These are phyloP conservation scores for Oasisia sp. DNA, from an alignment of 2,888 invertebrate species.

Conservation along the genomic window DNA sequence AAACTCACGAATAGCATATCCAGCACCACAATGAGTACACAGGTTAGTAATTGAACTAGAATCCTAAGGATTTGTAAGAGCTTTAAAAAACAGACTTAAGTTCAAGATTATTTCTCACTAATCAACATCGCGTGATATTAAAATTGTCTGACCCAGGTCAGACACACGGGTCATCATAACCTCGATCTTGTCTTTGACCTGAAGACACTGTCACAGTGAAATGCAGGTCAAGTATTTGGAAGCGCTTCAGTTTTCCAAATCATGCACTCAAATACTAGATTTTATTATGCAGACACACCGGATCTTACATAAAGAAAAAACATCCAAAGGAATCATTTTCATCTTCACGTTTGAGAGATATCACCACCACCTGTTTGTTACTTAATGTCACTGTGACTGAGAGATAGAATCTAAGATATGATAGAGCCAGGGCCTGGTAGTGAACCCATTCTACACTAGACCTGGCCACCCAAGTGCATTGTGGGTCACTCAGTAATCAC, in stretches of 20 bases:
- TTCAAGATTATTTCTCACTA: background rate
- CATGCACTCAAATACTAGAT: background rate
- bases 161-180: background rate
- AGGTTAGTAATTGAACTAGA: background rate
- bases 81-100: background rate
- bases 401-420: background rate
- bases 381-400: background rate
- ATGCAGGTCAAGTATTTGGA: background rate
- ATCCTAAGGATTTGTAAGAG: background rate
- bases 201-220: background rate
- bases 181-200: background rate
- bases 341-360: background rate
- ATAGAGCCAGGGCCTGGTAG: background rate
- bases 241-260: background rate
- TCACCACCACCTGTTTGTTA: background rate
- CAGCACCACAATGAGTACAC: background rate
- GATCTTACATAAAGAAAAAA: background rate
- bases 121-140: background rate
- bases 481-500: too few relatives aligned
- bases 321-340: background rate
- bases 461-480: background rate
- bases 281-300: background rate
- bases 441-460: background rate
- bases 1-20: too few relatives aligned
- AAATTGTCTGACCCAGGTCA: too few relatives aligned